These are phyloP conservation scores for Hydrozoanthus gracilis DNA, from an alignment of 92 coral and sea anemone species.

Conservation along the genomic window DNA sequence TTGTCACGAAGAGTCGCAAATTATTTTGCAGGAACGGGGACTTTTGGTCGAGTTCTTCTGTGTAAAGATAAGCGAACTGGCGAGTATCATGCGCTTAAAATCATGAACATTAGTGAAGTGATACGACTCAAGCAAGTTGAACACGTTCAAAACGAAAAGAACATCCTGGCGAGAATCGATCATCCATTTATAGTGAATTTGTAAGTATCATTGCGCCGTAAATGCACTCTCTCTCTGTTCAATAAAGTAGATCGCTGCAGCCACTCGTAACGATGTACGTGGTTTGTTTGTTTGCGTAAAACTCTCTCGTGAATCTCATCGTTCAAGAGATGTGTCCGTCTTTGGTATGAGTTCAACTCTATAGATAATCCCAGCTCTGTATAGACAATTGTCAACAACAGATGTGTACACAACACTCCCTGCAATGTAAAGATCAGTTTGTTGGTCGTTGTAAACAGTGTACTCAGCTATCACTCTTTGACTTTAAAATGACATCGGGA, in stretches of 20 bases:
- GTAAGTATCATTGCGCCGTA: slow-evolving; percentile 73
- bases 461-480: slow-evolving; percentile 29
- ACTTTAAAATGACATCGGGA: neutral
- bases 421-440: neutral
- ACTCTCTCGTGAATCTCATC: slow-evolving; percentile 10
- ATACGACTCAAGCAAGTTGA: slow-evolving; percentile 98
- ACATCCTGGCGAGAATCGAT: slow-evolving; percentile 86
- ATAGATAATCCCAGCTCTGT: slow-evolving; percentile 23
- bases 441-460: neutral
- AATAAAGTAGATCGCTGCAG: no score
- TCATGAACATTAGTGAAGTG: slow-evolving; percentile 97
- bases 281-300: slow-evolving; percentile 7
- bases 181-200: slow-evolving; percentile 97
- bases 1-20: neutral
- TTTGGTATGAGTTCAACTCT: slow-evolving; percentile 17
- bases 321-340: slow-evolving; percentile 25
- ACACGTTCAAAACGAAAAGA: slow-evolving; percentile 98
- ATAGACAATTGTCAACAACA: slow-evolving; percentile 17
- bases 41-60: slow-evolving; percentile 94
- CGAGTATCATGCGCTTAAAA: slow-evolving; percentile 93
- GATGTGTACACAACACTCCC: slow-evolving; percentile 22
- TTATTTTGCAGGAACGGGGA: slow-evolving; percentile 87
- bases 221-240: slow-evolving; percentile 2
- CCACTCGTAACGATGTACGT: neutral
- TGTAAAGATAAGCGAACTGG: slow-evolving; percentile 79